Base-by-base conservation (phyloP, 2,113 vertebrate species). In the Empidonax alnorum region DNA sequence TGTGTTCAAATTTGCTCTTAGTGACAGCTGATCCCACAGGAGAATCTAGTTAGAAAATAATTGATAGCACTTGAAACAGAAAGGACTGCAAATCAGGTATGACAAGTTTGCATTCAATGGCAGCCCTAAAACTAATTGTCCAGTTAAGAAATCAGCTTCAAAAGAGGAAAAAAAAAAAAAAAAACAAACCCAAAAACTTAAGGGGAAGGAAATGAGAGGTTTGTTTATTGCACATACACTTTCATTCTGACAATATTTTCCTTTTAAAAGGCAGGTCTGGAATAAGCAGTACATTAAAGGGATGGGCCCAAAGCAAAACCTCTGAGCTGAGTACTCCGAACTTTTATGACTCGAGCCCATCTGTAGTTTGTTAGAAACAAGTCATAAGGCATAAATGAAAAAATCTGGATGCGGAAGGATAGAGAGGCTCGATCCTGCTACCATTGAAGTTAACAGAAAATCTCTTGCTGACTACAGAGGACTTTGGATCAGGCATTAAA, bases 291-390 rank as follows among this genome's bases (percentile, higher is more conserved):
- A 93, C 89, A 95, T 97, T 96, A 93, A 95, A 93, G 89, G 67
- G 94, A 96, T 95, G 93, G 90, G 66, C 93, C 96, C 95, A 94
- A 84, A 96, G 92, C 80, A 95, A 94, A 92, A 85, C 75, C 94
- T 92, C 91, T 90, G 89, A 92, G 91, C 63, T 6, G 33, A 97
- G 91, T 76, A 78, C 87, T 85, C 88, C 58, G 4, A 96, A 96
- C 90, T 96, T 96, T 97, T 93, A 96, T 92, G 96, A 93, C 92
- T 96, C 88, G 92, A 96, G 80, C 89, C 94, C 96, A 97, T 97
- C 97, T 97, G 97, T 42, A 94, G 82, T 93, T 96, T 96, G 96
- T 97, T 97, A 97, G 90, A 91, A 96, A 94, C 96, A 97, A 95
- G 93, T 97, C 92, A 94, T 96, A 84, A 93, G 95, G 76, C 89